A percentile compares a stretch with the other conserved stretches of the same genome.
These are phyloP conservation scores for Bursaphelenchus okinawaensis DNA, from an alignment of 2,888 invertebrate species.

Conservation along the genomic window DNA sequence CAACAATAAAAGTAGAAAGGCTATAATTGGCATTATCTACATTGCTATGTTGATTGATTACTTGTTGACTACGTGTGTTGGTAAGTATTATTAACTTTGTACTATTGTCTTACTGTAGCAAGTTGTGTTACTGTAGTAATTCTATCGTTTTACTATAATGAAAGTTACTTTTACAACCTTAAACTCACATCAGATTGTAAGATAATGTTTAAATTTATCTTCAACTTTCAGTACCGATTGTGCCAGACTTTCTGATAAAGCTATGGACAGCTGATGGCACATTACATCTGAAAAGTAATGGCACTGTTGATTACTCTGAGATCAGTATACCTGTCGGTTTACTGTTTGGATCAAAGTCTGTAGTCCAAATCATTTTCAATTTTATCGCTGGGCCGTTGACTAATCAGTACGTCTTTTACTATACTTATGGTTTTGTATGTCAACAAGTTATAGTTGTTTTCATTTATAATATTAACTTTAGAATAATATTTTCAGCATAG, in stretches of 20 bases:
- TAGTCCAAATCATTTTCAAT: constrained; percentile 90
- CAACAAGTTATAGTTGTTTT: neutral
- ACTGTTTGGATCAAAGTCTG: constrained; percentile 96
- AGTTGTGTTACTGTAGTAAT: too few species aligned
- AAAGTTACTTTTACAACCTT: too few species aligned
- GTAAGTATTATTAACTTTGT: constrained; percentile 62
- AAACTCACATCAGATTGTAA: too few species aligned
- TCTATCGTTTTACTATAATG: too few species aligned
- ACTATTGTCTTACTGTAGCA: too few species aligned
- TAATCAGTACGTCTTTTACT: constrained; percentile 71
- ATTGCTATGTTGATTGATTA: constrained; percentile 95
- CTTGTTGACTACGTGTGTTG: constrained; percentile 96
- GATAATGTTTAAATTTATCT: neutral
- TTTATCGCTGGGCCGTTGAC: constrained; percentile 97
- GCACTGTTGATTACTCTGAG: constrained; percentile 14
- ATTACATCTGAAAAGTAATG: neutral
- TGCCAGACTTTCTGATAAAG: constrained; percentile 87
- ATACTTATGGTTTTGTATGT: neutral
- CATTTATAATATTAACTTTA: neutral
- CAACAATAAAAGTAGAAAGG: constrained; percentile 68
- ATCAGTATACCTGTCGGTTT: constrained; percentile 85
- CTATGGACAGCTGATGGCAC: neutral
- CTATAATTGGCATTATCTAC: constrained; percentile 93
- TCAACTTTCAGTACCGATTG: constrained; percentile 84
- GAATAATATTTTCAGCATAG: constrained; percentile 71